These are phyloP conservation scores for cattle (Bos taurus) DNA, from an alignment of 2,113 vertebrate genomes.

Conservation along the genomic window DNA sequence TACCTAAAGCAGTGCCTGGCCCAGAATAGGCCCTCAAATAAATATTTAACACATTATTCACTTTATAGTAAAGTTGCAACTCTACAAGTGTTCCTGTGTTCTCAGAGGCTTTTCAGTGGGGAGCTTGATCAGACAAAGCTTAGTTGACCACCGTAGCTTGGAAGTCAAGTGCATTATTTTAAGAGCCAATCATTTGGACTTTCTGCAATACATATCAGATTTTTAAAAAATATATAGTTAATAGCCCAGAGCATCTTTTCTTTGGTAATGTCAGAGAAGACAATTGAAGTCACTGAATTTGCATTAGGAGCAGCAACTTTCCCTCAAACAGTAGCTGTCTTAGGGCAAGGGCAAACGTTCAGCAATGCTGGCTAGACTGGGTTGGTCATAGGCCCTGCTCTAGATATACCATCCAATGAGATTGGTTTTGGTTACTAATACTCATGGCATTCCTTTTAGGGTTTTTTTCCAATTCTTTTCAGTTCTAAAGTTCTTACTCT, in stretches of 20 bases:
- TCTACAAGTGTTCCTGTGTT: background rate
- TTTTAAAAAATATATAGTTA: background rate
- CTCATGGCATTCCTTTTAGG: background rate
- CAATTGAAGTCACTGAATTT: constrained; percentile 43
- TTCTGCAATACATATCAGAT: background rate
- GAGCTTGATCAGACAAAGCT: background rate
- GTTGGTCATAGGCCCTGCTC: background rate
- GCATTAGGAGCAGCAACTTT: background rate
- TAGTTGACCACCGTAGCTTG: background rate
- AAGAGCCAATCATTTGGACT: background rate
- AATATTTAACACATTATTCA: background rate
- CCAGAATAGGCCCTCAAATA: background rate
- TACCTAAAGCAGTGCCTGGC: background rate
- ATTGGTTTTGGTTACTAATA: background rate
- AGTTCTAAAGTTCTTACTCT: constrained; percentile 10
- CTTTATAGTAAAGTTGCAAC: background rate
- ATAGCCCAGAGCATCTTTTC: background rate
- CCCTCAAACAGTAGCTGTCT: background rate
- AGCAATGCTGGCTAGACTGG: background rate
- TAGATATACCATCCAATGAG: background rate
- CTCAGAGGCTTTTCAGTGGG: background rate
- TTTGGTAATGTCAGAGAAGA: constrained; percentile 25
- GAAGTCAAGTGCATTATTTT: background rate
- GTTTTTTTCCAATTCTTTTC: background rate
- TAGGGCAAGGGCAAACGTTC: constrained; percentile 33